Evolutionary conservation across 2,797 vertebrate species (phyloP).

Genomic region (Dendrocincla tyrannina): DNA sequence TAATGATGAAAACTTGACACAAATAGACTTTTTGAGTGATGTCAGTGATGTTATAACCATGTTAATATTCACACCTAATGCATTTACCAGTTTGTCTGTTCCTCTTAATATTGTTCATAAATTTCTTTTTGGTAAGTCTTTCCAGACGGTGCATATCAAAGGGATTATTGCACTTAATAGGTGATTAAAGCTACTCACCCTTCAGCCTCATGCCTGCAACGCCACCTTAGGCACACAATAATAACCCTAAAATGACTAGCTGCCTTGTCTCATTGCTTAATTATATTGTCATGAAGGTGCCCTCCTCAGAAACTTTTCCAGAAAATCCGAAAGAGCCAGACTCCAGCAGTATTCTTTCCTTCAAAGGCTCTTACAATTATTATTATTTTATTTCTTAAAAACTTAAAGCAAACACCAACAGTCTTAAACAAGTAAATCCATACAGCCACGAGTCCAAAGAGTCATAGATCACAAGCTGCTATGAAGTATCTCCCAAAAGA

Average conservation of each 20-base stretch:
- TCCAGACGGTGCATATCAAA: constrained; percentile 59
- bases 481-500: neutral
- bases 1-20: constrained; percentile 7
- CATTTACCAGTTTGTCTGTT: constrained; percentile 24
- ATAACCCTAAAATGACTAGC: constrained; percentile 46
- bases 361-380: neutral
- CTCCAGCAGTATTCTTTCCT: neutral
- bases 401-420: neutral
- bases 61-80: neutral
- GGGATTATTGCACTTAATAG: constrained; percentile 67
- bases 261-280: constrained; percentile 66
- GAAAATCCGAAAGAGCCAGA: constrained; percentile 42
- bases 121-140: constrained; percentile 38
- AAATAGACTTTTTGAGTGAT: neutral
- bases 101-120: constrained; percentile 17
- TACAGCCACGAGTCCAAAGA: neutral
- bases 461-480: neutral
- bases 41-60: neutral
- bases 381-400: constrained; percentile 23
- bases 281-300: constrained; percentile 51
- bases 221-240: constrained; percentile 65
- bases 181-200: constrained; percentile 67
- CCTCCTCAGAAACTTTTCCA: constrained; percentile 18
- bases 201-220: constrained; percentile 57
- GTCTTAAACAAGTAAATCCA: constrained; percentile 37